A percentile compares a stretch with the other conserved stretches of the same genome.
These are phyloP conservation scores for Rhagonycha fulva DNA, from an alignment of 2,888 invertebrate genomes.

Conservation along the genomic window DNA sequence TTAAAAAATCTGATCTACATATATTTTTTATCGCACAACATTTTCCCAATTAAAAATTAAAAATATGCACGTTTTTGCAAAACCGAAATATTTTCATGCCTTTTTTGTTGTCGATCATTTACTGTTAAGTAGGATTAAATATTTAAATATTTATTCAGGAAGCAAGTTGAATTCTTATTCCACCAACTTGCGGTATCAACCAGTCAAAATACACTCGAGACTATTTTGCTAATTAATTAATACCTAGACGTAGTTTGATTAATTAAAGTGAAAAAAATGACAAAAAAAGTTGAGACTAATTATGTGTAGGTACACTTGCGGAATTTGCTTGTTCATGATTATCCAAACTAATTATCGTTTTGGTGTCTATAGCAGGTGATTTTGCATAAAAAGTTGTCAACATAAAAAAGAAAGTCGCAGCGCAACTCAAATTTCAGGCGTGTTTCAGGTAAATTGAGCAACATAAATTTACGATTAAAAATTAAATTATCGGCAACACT, in stretches of 20 bases:
- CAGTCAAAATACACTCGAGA: neutral
- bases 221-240: neutral
- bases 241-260: neutral
- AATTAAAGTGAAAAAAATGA: neutral
- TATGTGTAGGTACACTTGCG: neutral
- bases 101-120: neutral
- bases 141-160: conserved; percentile 1
- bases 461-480: neutral
- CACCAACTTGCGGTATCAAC: neutral
- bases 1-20: neutral
- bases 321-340: neutral
- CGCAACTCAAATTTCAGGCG: neutral
- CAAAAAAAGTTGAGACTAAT: neutral
- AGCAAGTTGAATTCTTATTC: neutral
- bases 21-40: neutral
- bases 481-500: neutral
- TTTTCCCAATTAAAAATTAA: neutral
- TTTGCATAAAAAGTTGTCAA: neutral
- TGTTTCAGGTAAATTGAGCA: neutral
- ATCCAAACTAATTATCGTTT: neutral
- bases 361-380: neutral
- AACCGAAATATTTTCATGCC: neutral
- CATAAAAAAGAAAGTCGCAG: neutral
- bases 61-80: neutral
- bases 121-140: neutral